Percentiles rank a stretch among this genome's conserved stretches.
phyloP scores from a whole-genome alignment of 2,888 invertebrate species.

The Clitarchus hookeri region DNA sequence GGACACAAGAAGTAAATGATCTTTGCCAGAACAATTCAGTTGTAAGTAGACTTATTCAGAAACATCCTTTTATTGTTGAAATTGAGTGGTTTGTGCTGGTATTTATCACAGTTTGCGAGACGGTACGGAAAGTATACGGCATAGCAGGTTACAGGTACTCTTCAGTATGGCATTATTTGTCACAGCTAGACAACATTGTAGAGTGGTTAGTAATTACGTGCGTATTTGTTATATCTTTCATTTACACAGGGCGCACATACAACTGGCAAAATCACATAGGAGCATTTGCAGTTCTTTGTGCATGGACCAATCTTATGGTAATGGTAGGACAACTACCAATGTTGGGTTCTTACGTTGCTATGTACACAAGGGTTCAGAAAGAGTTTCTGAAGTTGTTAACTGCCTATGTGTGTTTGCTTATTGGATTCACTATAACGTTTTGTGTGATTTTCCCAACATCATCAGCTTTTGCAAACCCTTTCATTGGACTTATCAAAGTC shows the following conservation, averaged over 20 bases:
- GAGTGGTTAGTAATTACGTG: slow-evolving; percentile 87
- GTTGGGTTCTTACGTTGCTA: slow-evolving; percentile 87
- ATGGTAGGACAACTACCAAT: slow-evolving; percentile 88
- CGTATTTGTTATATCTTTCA: slow-evolving; percentile 81
- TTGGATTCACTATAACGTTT: slow-evolving; percentile 86
- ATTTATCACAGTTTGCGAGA: slow-evolving; percentile 78
- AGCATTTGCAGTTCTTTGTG: slow-evolving; percentile 81
- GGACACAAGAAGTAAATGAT: slow-evolving; percentile 66
- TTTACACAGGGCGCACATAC: slow-evolving; percentile 76
- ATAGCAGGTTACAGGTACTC: slow-evolving; percentile 83
- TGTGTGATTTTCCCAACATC: slow-evolving; percentile 83
- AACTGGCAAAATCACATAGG: slow-evolving; percentile 88
- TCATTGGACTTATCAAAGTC: slow-evolving; percentile 82
- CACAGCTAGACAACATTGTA: slow-evolving; percentile 82
- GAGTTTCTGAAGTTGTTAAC: slow-evolving; percentile 85
- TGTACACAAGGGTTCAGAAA: slow-evolving; percentile 86
- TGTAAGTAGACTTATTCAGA: slow-evolving; percentile 73
- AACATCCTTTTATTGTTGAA: slow-evolving; percentile 76
- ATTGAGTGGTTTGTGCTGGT: slow-evolving; percentile 84
- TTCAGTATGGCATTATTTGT: slow-evolving; percentile 79
- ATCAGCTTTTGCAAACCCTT: slow-evolving; percentile 80
- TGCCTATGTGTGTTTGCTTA: slow-evolving; percentile 82
- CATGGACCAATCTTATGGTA: slow-evolving; percentile 86
- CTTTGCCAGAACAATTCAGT: slow-evolving; percentile 79
- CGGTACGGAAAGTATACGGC: slow-evolving; percentile 78